phyloP scores from a whole-genome alignment of 2,797 vertebrate species.

The Notamacropus eugenii region DNA sequence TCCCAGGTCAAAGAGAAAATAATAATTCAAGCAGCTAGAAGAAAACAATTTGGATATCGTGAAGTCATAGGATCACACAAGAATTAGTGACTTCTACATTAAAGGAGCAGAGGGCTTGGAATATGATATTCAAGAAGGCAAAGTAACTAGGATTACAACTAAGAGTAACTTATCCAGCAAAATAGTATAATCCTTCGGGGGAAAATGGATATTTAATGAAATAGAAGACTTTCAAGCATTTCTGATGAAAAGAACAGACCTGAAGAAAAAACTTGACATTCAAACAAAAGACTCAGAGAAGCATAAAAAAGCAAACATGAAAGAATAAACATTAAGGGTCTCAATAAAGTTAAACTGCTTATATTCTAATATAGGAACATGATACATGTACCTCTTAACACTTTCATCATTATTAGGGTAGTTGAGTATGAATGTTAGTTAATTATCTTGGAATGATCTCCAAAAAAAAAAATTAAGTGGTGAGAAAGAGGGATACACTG shows the following conservation, averaged over 20 bases:
- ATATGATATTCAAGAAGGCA: not conserved
- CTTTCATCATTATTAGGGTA: not conserved
- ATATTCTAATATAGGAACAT: not conserved
- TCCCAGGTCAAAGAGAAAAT: not conserved
- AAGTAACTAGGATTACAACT: not conserved
- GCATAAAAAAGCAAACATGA: not conserved
- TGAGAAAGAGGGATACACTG: not conserved
- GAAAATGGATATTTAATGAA: not conserved
- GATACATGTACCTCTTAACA: not conserved
- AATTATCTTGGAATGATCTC: not conserved
- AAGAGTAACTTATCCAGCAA: not conserved
- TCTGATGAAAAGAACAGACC: not conserved
- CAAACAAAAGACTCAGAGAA: not conserved
- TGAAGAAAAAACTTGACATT: not conserved
- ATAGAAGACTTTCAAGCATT: not conserved
- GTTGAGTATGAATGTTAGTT: not conserved
- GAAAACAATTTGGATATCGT: not conserved
- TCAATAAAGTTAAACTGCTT: not conserved
- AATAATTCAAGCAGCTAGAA: not conserved
- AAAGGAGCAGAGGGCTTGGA: not conserved
- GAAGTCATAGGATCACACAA: not conserved
- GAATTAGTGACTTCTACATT: not conserved
- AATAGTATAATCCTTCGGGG: not conserved
- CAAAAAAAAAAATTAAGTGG: not conserved
- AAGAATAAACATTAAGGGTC: not conserved